phyloP scores from a whole-genome alignment of 2,888 invertebrate species.

The Nasonovia ribisnigri region DNA sequence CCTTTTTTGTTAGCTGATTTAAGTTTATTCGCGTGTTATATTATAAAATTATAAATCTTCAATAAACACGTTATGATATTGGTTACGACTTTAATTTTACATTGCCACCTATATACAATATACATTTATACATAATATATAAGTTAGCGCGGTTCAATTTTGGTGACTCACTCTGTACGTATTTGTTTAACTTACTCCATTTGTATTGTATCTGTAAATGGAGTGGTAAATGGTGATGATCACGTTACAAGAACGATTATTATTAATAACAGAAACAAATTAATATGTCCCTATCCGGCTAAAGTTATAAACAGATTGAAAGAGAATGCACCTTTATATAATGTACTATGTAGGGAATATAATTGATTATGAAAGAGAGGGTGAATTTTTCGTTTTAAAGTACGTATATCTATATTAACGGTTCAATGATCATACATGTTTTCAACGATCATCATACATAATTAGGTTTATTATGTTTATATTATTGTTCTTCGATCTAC shows the following conservation, averaged over 20 bases:
- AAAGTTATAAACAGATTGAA: neutral
- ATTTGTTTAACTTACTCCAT: neutral
- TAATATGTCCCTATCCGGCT: neutral
- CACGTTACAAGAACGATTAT: slow-evolving; percentile 8
- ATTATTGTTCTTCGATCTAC: neutral
- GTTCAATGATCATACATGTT: neutral
- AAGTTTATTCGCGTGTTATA: neutral
- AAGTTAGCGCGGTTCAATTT: neutral
- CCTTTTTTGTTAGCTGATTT: neutral
- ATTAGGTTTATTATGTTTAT: neutral
- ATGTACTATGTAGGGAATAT: neutral
- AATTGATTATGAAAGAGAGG: slow-evolving; percentile 22
- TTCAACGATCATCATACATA: neutral
- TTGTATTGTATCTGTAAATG: neutral
- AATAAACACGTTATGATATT: neutral
- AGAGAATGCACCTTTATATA: neutral
- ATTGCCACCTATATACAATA: neutral
- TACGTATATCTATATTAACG: neutral
- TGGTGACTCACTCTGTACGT: slow-evolving; percentile 19
- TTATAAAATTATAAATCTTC: neutral
- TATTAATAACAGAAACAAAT: slow-evolving; percentile 24
- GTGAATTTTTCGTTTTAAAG: slow-evolving; percentile 24
- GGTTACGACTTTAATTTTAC: neutral
- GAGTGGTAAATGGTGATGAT: slow-evolving; percentile 4
- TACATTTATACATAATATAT: neutral